Evolutionary conservation across 2,888 invertebrate species (phyloP).

Genomic region (Archaeoteleia sp.): DNA sequence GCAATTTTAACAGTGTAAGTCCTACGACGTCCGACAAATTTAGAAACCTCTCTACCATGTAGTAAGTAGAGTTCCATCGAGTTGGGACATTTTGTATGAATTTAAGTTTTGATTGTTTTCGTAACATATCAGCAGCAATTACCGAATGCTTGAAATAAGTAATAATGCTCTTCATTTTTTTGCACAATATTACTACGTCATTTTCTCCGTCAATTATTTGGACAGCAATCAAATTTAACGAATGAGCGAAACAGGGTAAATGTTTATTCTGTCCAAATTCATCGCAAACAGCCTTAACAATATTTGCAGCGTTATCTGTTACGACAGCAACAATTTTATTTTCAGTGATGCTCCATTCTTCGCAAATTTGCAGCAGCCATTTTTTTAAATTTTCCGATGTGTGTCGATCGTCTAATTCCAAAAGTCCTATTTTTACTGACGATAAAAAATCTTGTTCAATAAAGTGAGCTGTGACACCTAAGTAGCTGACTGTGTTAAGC

Average conservation of each 20-base stretch:
- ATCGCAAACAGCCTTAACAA: conserved; percentile 34
- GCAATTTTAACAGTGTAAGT: conserved; percentile 51
- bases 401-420: conserved; percentile 25
- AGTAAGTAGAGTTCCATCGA: conserved; percentile 38
- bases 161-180: conserved; percentile 35
- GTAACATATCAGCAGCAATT: conserved; percentile 23
- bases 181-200: conserved; percentile 7
- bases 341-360: conserved; percentile 31
- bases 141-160: conserved; percentile 31
- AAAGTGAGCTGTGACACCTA: conserved; percentile 14
- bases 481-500: conserved; percentile 19
- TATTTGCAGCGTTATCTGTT: conserved; percentile 42
- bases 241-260: conserved; percentile 38
- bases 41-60: conserved; percentile 46
- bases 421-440: conserved; percentile 28
- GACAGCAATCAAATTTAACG: conserved; percentile 45
- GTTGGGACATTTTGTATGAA: conserved; percentile 14
- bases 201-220: conserved; percentile 17
- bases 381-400: conserved; percentile 22
- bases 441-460: neutral
- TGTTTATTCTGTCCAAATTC: conserved; percentile 31
- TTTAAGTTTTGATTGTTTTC: neutral
- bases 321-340: conserved; percentile 30
- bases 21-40: conserved; percentile 49
- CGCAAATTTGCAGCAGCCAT: conserved; percentile 15